Base-by-base conservation (phyloP, 2,113 vertebrate species). In the Spea multiplicata region DNA sequence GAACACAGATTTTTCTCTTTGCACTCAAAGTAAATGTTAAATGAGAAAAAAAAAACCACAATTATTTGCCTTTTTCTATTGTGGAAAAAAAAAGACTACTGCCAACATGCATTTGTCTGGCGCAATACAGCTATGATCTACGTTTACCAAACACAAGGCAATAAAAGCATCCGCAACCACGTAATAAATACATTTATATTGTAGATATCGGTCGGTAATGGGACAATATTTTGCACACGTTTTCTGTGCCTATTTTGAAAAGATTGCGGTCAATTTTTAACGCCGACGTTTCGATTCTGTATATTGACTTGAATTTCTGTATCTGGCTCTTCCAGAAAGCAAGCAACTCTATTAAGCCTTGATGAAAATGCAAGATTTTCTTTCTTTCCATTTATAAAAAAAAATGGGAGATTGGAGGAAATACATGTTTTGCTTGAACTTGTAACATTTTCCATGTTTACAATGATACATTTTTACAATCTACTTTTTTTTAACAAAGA, bases 401-500 rank as follows among this genome's bases (percentile, higher is more conserved):
- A 71, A 55, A 71, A 71, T 4, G 6, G 9, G 50, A n/a, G 8
- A 46, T 50, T 45, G 44, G 45, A 16, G 14, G 17, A 68, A 57
- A 67, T 16, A 44, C 46, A 16, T 46, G 30, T 46, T 13, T 61
- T 69, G 44, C 44, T 61, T 75, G 61, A 66, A 75, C 62, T 75
- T 30, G 66, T 49, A 69, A 59, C 69, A 45, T 65, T 62, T 70
- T 71, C 17, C 1, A 71, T 73, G 76, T 79, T 79, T 79, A 78
- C 69, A 72, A 50, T 13, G 9, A 44, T 16, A 55, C 62, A 73
- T 72, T 61, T 78, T 70, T 66, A 79, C 6, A 14, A 73, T 8
- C 59, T 53, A 57, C 59, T 76, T 57, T 78, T 71, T 79, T 75
- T 71, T 62, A 55, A 79, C 57, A 55, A 66, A 79, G 70, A 79